Evolutionary conservation across 64 coral and sea anemone genomes (phyloP).

Genomic region (Pocillopora verrucosa): DNA sequence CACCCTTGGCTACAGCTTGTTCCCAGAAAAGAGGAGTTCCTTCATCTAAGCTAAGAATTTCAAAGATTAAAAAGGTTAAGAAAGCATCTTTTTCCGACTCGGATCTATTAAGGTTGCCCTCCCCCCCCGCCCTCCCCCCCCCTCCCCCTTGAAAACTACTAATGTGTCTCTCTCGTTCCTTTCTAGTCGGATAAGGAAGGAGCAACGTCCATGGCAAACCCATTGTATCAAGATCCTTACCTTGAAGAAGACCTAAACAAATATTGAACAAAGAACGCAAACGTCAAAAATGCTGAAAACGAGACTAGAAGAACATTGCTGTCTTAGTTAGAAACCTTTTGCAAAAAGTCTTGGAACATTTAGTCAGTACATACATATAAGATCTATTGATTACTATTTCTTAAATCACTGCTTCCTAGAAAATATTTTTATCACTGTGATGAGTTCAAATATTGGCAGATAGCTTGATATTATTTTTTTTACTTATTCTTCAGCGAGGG

Average conservation of each 20-base stretch:
- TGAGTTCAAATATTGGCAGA: background rate
- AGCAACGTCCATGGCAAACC: constrained; percentile 95
- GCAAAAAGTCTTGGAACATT: background rate
- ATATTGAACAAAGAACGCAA: constrained; percentile 40
- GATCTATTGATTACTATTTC: background rate
- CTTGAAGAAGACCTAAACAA: constrained; percentile 84
- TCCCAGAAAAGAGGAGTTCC: no score
- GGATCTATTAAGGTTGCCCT: no score
- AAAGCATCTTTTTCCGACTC: no score
- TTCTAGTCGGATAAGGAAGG: constrained; percentile 82
- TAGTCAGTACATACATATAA: background rate
- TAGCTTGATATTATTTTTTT: no score
- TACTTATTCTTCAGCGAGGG: no score
- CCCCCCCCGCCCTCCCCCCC: no score
- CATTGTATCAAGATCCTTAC: constrained; percentile 96
- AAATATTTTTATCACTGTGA: background rate
- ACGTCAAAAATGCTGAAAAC: background rate
- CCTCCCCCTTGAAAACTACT: no score
- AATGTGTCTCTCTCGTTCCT: background rate
- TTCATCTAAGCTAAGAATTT: no score
- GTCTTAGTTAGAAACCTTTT: background rate
- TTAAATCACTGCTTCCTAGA: background rate
- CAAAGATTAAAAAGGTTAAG: no score
- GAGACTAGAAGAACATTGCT: background rate
- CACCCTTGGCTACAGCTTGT: no score